These are phyloP conservation scores for Cordilura impudica DNA, from an alignment of 2,888 invertebrate species.

Conservation along the genomic window DNA sequence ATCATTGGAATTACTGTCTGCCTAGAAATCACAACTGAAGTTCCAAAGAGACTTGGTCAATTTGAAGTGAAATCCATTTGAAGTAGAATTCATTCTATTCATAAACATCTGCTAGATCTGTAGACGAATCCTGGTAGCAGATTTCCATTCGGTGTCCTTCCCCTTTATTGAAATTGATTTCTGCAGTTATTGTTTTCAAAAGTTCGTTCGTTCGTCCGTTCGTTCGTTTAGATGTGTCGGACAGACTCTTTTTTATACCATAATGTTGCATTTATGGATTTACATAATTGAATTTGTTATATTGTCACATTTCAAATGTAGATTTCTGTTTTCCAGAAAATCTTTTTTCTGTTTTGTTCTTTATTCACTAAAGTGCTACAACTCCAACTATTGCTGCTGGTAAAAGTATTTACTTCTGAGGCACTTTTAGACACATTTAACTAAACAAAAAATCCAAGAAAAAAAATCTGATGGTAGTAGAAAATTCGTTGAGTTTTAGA, in stretches of 20 bases:
- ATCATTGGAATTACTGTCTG: too few species aligned
- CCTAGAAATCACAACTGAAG: too few species aligned
- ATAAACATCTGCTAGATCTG: too few species aligned
- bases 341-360: slow-evolving; percentile 38
- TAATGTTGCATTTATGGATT: slow-evolving; percentile 69
- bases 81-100: too few species aligned
- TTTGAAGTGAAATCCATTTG: too few species aligned
- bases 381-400: slow-evolving; percentile 37
- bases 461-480: slow-evolving; percentile 32
- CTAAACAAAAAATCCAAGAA: too few species aligned
- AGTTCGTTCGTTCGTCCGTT: slow-evolving; percentile 22
- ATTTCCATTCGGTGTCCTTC: too few species aligned
- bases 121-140: too few species aligned
- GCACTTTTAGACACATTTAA: not conserved
- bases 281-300: slow-evolving; percentile 78
- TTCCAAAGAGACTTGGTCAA: too few species aligned
- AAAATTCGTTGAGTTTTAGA: slow-evolving; percentile 24
- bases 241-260: slow-evolving; percentile 23
- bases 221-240: slow-evolving; percentile 6
- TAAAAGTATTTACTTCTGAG: slow-evolving; percentile 44
- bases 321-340: slow-evolving; percentile 40
- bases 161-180: slow-evolving; percentile 2
- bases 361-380: slow-evolving; percentile 50
- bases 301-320: slow-evolving; percentile 73
- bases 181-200: slow-evolving; percentile 21